phyloP scores from a whole-genome alignment of 2,113 vertebrate genomes.

The Nesoenas mayeri region DNA sequence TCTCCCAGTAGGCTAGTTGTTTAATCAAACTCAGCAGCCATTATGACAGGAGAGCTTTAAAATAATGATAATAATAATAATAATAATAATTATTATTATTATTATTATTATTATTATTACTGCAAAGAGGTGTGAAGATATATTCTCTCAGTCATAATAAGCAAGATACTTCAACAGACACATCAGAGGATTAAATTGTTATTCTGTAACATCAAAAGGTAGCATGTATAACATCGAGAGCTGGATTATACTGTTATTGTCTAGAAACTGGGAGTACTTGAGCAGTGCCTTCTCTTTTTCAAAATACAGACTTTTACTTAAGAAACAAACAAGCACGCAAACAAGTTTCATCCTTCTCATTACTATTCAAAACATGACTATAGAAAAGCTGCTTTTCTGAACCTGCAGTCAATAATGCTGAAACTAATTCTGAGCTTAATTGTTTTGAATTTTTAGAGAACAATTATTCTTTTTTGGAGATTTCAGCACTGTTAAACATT shows the following conservation, averaged over 20 bases:
- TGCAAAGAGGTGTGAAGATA: background rate
- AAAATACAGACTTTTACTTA: background rate
- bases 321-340: background rate
- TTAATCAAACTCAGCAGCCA: background rate
- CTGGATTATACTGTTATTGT: background rate
- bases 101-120: background rate
- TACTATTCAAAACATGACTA: background rate
- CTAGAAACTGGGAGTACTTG: background rate
- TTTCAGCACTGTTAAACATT: background rate
- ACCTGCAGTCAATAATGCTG: background rate
- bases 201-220: background rate
- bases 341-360: background rate
- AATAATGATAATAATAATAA: background rate
- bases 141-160: background rate
- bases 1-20: background rate
- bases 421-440: background rate
- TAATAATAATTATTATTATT: background rate
- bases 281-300: background rate
- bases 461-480: background rate
- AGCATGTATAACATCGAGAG: background rate
- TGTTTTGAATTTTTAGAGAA: background rate
- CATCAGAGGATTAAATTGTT: background rate
- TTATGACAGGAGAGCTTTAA: background rate
- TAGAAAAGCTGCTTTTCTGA: background rate
- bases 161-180: background rate